Percentiles rank a stretch among this genome's conserved stretches.
Conservation (phyloP, 2,888 invertebrate genomes). For the Cyrtodaria siliqua region DNA sequence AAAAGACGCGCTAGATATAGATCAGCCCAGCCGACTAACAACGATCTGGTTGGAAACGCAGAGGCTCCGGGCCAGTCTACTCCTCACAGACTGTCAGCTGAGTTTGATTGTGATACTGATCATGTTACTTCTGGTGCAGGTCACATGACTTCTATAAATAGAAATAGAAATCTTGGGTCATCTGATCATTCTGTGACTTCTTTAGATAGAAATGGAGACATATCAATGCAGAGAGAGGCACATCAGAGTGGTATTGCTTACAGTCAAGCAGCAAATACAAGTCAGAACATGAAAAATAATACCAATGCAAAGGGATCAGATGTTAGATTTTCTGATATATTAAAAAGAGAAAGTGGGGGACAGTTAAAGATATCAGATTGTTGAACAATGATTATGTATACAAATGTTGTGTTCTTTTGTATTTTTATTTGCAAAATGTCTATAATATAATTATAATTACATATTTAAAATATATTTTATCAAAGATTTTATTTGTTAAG, state of each 20-base stretch:
- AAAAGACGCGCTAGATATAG: constrained; percentile 12
- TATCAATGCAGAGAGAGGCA: too few species aligned
- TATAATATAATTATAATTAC: too few species aligned
- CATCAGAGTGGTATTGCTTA: too few species aligned
- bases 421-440: too few species aligned
- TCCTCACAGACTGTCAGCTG: constrained; percentile 14
- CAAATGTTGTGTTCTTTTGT: too few species aligned
- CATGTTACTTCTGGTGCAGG: not conserved
- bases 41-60: constrained; percentile 16
- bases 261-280: not conserved
- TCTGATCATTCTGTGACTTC: too few species aligned
- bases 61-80: constrained; percentile 19
- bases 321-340: constrained; percentile 30
- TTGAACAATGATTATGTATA: not conserved
- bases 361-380: constrained; percentile 31
- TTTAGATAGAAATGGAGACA: too few species aligned
- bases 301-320: not conserved
- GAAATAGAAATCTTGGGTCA: not conserved
- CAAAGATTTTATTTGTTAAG: too few species aligned
- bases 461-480: too few species aligned
- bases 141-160: constrained; percentile 6
- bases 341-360: not conserved
- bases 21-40: not conserved
- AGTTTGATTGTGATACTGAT: constrained; percentile 3
- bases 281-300: not conserved